Base-by-base conservation (phyloP, 2,113 vertebrate species). In the Jacana jacana region DNA sequence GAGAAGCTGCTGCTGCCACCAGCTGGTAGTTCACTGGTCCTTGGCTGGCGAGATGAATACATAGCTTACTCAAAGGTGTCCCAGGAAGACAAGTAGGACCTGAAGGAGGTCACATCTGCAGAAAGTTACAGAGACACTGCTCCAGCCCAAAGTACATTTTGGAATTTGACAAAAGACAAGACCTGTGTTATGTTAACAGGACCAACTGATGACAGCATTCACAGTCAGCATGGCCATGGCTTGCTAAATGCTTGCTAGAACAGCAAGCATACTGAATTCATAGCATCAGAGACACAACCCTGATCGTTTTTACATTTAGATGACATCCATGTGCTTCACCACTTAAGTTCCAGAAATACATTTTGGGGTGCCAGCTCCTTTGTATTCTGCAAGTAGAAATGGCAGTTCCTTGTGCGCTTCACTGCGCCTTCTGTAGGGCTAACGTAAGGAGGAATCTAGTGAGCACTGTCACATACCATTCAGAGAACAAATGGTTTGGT, bases 1-100 rank as follows among this genome's bases (percentile, higher is more conserved):
- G 72, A 88, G 94, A 86, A 92, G 86, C 55, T 81, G 86, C 77
- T 97, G 92, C 94, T 92, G 96, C 92, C 95, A 96, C 91, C 94
- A 95, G 60, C 92, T 96, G 94, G 94, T 81, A 71, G 65, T 51
- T 92, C 86, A 33, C 31, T 31, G 72, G 55, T 86, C 51, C 35
- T 81, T 78, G 80, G 23, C 54, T 73, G 69, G 51, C 68, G 65
- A 70, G 10, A 9, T 52, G 40, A 22, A 49, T 15, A 39, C 9
- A 5, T 1, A 11, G 31, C 2, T 75, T 48, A 39, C 24, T 55
- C 30, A 44, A 63, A 91, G 46, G 46, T 64, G 23, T 72, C n/a
- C 28, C 69, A 51, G 28, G 31, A 58, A 46, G 40, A 46, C 25
- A 54, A 31, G 13, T 15, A 40, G 25, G 30, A 14, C 54, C 46